phyloP scores from a whole-genome alignment of 2,113 vertebrate species.

The Clarias magur region DNA sequence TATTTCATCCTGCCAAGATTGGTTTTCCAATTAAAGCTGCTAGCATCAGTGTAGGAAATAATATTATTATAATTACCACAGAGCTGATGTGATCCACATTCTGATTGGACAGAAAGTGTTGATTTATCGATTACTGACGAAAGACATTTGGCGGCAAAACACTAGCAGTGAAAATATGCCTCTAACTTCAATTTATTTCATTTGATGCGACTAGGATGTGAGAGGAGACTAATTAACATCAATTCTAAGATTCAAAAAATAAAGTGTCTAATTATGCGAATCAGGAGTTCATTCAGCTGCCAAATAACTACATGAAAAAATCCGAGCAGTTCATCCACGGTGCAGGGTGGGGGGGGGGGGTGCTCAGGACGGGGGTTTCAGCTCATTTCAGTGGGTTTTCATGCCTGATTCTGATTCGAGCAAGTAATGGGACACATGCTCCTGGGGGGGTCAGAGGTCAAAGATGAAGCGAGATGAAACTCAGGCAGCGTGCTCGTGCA shows the following conservation, averaged over 20 bases:
- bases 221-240: no score
- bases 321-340: neutral
- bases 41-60: neutral
- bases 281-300: neutral
- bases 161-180: neutral
- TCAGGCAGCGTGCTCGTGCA: neutral
- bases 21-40: neutral
- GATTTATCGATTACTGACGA: neutral
- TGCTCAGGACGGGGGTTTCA: neutral
- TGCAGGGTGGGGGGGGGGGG: neutral
- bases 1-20: neutral
- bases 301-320: neutral
- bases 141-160: neutral
- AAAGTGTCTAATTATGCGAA: neutral
- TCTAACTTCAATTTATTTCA: neutral
- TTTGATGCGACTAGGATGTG: no score
- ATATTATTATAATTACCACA: neutral
- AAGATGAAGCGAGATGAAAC: slow-evolving; percentile 27
- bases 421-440: slow-evolving; percentile 69
- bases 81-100: neutral
- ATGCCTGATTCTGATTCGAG: slow-evolving; percentile 45
- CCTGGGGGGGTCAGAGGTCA: slow-evolving; percentile 51
- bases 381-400: neutral
- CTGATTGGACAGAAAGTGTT: neutral
- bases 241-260: neutral